Evolutionary conservation across 92 coral and sea anemone genomes (phyloP), one percentile per base, ranked within the genome.

Genomic region (Bergia sp.): DNA sequence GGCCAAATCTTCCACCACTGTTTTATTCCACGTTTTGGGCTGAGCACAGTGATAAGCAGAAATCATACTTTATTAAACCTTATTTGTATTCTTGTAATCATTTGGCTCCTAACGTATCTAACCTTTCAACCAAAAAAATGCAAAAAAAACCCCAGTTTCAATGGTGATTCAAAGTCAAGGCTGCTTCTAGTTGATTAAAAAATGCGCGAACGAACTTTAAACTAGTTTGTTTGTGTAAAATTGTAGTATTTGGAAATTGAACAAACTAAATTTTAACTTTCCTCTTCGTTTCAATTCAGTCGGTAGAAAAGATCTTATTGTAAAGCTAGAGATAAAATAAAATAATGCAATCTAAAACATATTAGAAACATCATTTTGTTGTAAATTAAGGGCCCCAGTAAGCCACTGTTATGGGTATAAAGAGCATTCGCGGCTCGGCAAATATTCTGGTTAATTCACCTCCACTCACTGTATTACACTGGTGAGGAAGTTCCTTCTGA

Each of bases 21-120:
- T 85, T 37, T 40, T 82, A 38, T 74, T 88, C 93, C 94, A 94
- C 2, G 85, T 80, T 45, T 81, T 86, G 37, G 91, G 92, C 94
- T 92, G 77, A 5, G 42, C 16, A 45, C 12, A 36, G 1, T 21
- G 42, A 37, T 13, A 53, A 58, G 9, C 29, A 61, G 7, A n/a
- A 3, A 67, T 64, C 13, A 18, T 11, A 42, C n/a, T 5, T 8
- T 40, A 77, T 29, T 29, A 29, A 29, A 8, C 49, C 21, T 40
- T 39, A 13, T 41, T 16, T 75, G 8, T 13, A 38, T 20, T 75
- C 0, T 15, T 38, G 44, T 38, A 1, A 37, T 5, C 20, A 20
- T 8, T 29, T 8, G 76, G 76, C 76, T 72, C 3, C 58, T 1
- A 53, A 53, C 58, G 1, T 53, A 53, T 2, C 58, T 3, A 61